phyloP scores from a whole-genome alignment of 2,113 vertebrate genomes.

The Odocoileus virginianus region DNA sequence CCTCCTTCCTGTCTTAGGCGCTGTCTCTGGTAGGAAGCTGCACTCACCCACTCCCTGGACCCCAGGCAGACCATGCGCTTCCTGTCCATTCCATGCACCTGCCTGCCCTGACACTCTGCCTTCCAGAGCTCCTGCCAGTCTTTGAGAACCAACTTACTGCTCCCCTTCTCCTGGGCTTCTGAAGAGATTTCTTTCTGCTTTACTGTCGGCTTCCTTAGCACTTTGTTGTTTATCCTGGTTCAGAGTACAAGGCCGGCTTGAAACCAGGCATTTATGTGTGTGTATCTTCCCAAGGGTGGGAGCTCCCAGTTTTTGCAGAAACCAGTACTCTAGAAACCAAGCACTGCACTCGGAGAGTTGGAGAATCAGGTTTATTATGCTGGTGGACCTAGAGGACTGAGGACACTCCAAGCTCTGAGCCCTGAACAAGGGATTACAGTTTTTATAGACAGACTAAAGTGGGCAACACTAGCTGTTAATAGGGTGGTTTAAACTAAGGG shows the following conservation, averaged over 20 bases:
- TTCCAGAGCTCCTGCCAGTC: neutral
- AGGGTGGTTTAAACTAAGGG: neutral
- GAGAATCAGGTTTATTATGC: neutral
- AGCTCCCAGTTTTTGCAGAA: neutral
- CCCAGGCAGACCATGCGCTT: rapidly evolving
- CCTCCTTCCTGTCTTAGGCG: neutral
- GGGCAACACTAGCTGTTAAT: neutral
- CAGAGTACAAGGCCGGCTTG: neutral
- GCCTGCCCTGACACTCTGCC: neutral
- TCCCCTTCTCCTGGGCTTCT: neutral
- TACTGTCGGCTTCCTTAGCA: neutral
- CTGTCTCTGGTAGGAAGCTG: neutral
- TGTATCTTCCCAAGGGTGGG: neutral
- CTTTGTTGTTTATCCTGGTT: neutral
- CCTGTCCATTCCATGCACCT: rapidly evolving
- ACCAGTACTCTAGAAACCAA: neutral
- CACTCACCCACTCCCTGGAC: rapidly evolving
- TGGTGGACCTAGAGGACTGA: neutral
- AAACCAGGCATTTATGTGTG: neutral
- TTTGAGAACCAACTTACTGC: neutral
- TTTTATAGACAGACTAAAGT: neutral
- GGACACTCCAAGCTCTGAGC: neutral
- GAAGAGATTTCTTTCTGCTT: neutral
- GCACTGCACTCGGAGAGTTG: neutral
- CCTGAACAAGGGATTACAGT: neutral